Conservation (phyloP, 2,797 vertebrate genomes). For the Tangara arthus region DNA sequence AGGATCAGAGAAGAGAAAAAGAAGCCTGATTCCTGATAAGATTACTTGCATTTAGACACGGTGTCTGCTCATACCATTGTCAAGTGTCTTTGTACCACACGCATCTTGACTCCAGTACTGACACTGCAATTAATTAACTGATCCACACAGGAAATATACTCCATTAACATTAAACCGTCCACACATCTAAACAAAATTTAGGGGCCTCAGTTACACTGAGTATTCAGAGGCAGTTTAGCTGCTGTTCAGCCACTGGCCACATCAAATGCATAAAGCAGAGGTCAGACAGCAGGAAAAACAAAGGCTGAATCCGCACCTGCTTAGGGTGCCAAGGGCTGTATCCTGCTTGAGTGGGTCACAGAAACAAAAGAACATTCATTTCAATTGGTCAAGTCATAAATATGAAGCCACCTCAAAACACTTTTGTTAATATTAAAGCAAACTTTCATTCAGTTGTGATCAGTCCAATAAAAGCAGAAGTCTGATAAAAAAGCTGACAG, state of each 20-base stretch:
- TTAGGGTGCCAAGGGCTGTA: background rate
- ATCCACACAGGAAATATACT: background rate
- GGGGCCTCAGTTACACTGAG: background rate
- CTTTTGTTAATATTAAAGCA: background rate
- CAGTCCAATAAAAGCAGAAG: background rate
- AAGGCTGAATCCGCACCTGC: background rate
- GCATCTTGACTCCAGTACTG: background rate
- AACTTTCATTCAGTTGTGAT: background rate
- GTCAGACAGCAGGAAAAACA: background rate
- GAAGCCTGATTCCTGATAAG: background rate
- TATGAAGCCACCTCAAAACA: background rate
- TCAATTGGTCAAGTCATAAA: background rate
- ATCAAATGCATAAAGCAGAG: background rate
- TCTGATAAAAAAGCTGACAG: background rate
- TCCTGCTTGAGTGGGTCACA: background rate
- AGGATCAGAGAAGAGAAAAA: background rate
- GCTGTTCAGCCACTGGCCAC: background rate
- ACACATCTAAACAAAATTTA: background rate
- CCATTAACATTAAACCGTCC: background rate
- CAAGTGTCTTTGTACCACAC: background rate
- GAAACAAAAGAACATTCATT: background rate
- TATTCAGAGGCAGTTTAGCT: background rate
- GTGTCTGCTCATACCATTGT: background rate
- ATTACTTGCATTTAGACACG: background rate
- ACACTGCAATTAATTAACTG: background rate